Percentiles rank a stretch among this genome's conserved stretches.
These are phyloP conservation scores for Calosoma granatense DNA, from an alignment of 1,140 invertebrate genomes.

Conservation along the genomic window DNA sequence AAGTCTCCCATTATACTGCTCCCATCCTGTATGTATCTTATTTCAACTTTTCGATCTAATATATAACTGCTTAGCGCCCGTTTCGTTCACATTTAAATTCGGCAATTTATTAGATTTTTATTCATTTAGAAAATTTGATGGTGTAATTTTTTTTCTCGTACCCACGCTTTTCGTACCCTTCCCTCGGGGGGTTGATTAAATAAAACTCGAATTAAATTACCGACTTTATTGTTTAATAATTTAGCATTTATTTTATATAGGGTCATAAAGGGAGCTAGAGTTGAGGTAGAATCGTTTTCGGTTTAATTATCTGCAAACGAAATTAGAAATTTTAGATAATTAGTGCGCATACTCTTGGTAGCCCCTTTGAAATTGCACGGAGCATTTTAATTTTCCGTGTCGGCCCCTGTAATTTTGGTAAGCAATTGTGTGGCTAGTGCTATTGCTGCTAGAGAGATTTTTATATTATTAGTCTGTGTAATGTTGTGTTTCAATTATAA, in stretches of 20 bases:
- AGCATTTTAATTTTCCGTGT: too few species aligned
- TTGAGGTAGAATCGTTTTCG: not conserved
- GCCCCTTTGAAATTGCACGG: too few species aligned
- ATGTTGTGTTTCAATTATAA: too few species aligned
- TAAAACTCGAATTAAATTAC: not conserved
- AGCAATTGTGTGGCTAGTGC: too few species aligned
- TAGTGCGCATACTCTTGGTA: not conserved
- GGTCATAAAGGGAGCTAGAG: not conserved
- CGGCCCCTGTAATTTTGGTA: too few species aligned
- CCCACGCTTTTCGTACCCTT: not conserved
- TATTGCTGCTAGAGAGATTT: too few species aligned
- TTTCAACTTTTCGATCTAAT: constrained; percentile 2
- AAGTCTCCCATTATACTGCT: not conserved
- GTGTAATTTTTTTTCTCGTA: not conserved
- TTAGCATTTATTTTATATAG: not conserved
- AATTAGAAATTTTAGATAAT: not conserved
- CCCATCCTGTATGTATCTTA: not conserved
- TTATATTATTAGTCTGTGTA: too few species aligned
- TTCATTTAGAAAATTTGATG: constrained; percentile 8
- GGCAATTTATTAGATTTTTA: constrained; percentile 5
- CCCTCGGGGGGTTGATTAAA: too few species aligned
- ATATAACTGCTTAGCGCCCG: not conserved
- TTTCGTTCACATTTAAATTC: not conserved
- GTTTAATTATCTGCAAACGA: not conserved
- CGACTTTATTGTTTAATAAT: not conserved